Conservation (phyloP, 1,140 invertebrate species). For the Anagrus nilaparvatae region DNA sequence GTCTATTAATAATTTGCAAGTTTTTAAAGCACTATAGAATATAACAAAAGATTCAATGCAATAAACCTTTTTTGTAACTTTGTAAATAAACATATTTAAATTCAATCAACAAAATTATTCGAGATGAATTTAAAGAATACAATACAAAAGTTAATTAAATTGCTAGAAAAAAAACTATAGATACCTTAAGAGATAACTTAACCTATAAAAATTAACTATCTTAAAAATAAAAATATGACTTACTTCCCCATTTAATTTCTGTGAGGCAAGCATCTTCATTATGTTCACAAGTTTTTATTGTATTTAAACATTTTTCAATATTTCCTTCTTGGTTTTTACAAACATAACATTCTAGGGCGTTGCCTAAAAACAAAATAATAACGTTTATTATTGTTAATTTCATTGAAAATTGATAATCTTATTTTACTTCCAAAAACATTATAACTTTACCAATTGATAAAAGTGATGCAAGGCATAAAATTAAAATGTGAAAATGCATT, state of each 20-base stretch:
- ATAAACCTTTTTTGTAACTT: no score
- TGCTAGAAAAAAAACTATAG: no score
- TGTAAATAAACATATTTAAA: no score
- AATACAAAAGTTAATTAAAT: no score
- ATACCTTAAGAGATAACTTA: not conserved
- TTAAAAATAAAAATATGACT: conserved; percentile 29
- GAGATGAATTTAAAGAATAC: no score
- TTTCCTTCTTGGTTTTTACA: conserved; percentile 89
- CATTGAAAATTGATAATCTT: not conserved
- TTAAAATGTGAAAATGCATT: no score
- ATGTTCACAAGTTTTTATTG: conserved; percentile 81
- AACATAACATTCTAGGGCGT: conserved; percentile 85
- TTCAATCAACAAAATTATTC: no score
- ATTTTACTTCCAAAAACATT: not conserved
- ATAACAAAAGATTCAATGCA: no score
- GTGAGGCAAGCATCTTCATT: conserved; percentile 80
- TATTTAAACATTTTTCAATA: conserved; percentile 84
- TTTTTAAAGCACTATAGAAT: no score
- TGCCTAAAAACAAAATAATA: conserved; percentile 39
- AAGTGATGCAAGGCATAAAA: no score
- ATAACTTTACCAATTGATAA: not conserved
- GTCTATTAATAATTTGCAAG: no score
- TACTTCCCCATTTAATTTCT: conserved; percentile 81
- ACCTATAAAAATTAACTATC: not conserved
- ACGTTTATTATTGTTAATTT: not conserved